Base-by-base conservation (phyloP, 2,888 invertebrate species). In the Drosophila austrosaltans region DNA sequence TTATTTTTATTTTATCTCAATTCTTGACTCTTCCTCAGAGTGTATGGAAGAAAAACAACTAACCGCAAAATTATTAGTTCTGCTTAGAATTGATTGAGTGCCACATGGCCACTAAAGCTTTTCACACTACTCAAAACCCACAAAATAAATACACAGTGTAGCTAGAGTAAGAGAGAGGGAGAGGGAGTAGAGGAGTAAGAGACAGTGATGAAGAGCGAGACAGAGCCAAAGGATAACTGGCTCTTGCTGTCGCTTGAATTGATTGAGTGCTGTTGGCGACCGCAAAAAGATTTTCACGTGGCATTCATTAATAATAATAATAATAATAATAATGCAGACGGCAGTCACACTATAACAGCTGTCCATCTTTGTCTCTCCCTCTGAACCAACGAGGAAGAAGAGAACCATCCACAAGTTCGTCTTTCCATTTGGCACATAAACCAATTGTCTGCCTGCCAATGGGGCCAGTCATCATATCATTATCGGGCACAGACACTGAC, bases 291-390 rank as follows among this genome's bases (percentile, higher is more conserved):
- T 87, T 84, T 89, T 82, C 87, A 82, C 89, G 86, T 87, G 80
- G 76, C 82, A 82, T 87, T 87, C 89, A 85, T 85, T 89, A 85
- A 84, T 84, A 84, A 84, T 87, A 84, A 84, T 48, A 48, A 42
- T 42, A 42, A 56, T 56, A 36, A 57, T 57, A 57, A 57, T 87
- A 89, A 87, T 78, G 76, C 80, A 75, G 69, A 75, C 72, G 63
- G 63, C 82, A 16, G 42, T 16, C 42, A 36, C 36, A 36, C 36
- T 36, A 36, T 36, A 42, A 42, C 42, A 42, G 42, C 16, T 42
- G 42, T 42, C 42, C 42, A 42, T 42, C n/a, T 3, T 73, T 59
- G 79, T 62, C 32, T 22, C 20, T 16, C 20, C 56, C 53, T 32
- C 40, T 32, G 1, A 32, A 32, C 32, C 7, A 32, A 6, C 32